A percentile compares a stretch with the other conserved stretches of the same genome.
These are phyloP conservation scores for Apodemia mormo DNA, from an alignment of 2,888 invertebrate genomes.

Conservation along the genomic window DNA sequence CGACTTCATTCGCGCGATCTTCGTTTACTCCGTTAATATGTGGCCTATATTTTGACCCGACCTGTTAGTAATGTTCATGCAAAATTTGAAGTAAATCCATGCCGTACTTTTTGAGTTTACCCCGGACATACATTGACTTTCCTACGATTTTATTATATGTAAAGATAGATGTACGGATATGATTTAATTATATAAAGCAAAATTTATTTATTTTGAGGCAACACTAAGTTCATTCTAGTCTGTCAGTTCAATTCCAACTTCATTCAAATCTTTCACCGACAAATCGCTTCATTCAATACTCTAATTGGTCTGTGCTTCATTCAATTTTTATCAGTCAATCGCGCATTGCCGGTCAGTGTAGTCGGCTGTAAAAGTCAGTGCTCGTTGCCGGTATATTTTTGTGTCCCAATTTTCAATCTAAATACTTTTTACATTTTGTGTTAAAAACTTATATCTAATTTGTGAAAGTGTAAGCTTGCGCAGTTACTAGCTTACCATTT, in stretches of 20 bases:
- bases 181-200: not conserved
- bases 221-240: conserved; percentile 33
- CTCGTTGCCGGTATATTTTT: conserved; percentile 62
- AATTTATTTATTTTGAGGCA: conserved; percentile 37
- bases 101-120: too few species aligned
- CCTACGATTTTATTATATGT: too few species aligned
- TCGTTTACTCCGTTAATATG: too few species aligned
- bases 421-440: conserved; percentile 43
- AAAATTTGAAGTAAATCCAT: too few species aligned
- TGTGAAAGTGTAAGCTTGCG: conserved; percentile 62
- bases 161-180: too few species aligned
- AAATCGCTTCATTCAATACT: conserved; percentile 22
- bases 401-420: conserved; percentile 48
- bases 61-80: too few species aligned
- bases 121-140: too few species aligned
- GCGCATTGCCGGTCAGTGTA: conserved; percentile 62
- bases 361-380: conserved; percentile 69
- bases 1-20: too few species aligned
- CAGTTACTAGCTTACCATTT: conserved; percentile 56
- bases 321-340: conserved; percentile 54
- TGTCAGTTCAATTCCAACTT: not conserved
- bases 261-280: not conserved
- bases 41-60: too few species aligned
- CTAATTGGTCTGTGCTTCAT: conserved; percentile 4
- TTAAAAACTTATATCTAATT: conserved; percentile 42